Conservation (phyloP, 2,888 invertebrate genomes). For the Ariolimax columbianus region DNA sequence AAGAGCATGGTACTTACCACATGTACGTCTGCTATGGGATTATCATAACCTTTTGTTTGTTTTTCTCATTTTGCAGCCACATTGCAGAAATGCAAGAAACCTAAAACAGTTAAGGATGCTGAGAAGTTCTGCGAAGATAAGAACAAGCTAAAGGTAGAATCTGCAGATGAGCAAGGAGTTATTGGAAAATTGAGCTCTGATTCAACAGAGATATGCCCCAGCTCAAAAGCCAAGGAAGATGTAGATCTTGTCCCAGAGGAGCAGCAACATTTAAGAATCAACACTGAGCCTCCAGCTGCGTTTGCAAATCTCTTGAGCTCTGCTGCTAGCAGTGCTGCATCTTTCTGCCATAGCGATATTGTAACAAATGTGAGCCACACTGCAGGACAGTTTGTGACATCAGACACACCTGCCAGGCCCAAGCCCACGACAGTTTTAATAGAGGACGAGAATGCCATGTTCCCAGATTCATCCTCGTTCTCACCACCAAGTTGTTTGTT, state of each 20-base stretch:
- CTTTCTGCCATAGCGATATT: constrained; percentile 1
- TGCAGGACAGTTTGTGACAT: neutral
- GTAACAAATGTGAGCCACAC: neutral
- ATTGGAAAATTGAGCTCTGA: neutral
- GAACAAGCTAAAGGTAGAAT: constrained; percentile 7
- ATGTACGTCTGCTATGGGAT: no score
- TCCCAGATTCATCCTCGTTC: constrained; percentile 64
- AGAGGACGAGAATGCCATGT: constrained; percentile 72
- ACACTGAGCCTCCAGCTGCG: neutral
- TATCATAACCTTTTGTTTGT: no score
- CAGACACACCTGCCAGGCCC: constrained; percentile 3
- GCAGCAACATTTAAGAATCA: neutral
- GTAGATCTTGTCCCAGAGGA: neutral
- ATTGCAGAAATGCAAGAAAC: constrained; percentile 31
- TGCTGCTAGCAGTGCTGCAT: neutral
- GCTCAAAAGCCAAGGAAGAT: constrained; percentile 6
- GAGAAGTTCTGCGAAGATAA: constrained; percentile 40
- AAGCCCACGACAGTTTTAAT: constrained; percentile 39
- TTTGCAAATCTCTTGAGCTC: constrained; percentile 20
- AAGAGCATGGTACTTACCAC: no score
- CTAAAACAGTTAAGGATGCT: constrained; percentile 15
- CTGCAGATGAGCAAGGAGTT: neutral
- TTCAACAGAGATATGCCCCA: neutral
- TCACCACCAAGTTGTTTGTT: constrained; percentile 36
- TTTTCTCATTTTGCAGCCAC: constrained; percentile 38